Base-by-base conservation (phyloP, 2,888 invertebrate species). In the Pyrrhia umbra region DNA sequence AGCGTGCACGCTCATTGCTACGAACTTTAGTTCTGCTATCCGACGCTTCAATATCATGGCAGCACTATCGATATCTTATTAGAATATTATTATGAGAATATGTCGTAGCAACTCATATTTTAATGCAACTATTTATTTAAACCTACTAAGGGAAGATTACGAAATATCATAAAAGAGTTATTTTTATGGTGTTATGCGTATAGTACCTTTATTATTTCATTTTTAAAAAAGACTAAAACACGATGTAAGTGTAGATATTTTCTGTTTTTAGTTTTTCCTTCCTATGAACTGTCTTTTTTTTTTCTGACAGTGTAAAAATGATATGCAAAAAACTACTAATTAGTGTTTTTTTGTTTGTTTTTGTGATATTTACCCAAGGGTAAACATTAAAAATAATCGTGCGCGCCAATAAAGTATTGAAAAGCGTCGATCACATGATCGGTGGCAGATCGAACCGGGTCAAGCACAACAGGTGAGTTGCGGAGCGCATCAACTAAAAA, bases 401-500 rank as follows among this genome's bases (percentile, higher is more conserved):
- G 77, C 79, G 66, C 74, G 82, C 84, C 79, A 81, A 88, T 90
- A 90, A 88, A 89, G 87, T 87, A 91, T 88, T 86, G 87, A 88
- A 90, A 91, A 85, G 83, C 86, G 90, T 91, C 92, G 90, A 92
- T 94, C 94, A 93, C 90, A 90, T 93, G 92, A 92, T 91, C 92
- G 91, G 89, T 89, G 91, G 86, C 92, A 90, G 90, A 93, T 94
- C 91, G 90, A 93, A 94, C 86, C 90, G 92, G 94, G 94, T 94
- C 94, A 94, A 94, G 94, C 94, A 93, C 94, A 94, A 94, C 94
- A 94, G 94, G 94, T 94, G 94, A 93, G 90, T 88, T 90, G 90
- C 89, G 91, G 88, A 88, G 91, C 91, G 92, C 93, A 94, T 94
- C 94, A 95, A 94, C 95, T 95, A 94, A 94, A 95, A 95, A 95